Evolutionary conservation across 2,888 invertebrate genomes (phyloP).

Genomic region (Luffia ferchaultella): DNA sequence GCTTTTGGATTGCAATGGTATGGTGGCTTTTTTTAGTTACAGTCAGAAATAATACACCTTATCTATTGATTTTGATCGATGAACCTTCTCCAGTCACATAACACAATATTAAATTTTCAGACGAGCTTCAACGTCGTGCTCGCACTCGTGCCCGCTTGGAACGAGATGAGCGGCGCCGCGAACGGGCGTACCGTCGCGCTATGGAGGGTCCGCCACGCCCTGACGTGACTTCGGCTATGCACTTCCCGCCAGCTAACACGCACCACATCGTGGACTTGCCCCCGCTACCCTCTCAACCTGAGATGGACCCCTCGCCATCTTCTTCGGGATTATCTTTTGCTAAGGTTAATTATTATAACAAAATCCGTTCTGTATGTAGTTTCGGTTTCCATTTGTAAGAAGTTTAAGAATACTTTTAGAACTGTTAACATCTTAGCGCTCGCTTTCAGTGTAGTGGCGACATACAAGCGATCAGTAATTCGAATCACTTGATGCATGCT

Average conservation of each 20-base stretch:
- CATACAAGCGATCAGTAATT: no score
- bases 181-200: conserved; percentile 77
- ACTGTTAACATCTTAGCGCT: no score
- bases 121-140: conserved; percentile 76
- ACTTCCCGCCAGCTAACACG: conserved; percentile 39
- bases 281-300: conserved; percentile 10
- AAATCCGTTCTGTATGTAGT: conserved; percentile 3
- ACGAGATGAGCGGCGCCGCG: conserved; percentile 81
- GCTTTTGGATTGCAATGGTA: no score
- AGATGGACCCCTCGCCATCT: conserved; percentile 21
- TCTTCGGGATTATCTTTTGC: conserved; percentile 50
- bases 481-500: no score
- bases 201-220: conserved; percentile 72
- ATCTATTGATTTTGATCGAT: no score
- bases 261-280: conserved; percentile 3
- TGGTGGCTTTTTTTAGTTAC: no score
- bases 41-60: no score
- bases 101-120: no score
- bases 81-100: no score
- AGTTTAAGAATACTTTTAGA: background rate
- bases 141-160: conserved; percentile 74
- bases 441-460: no score
- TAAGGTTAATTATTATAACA: conserved; percentile 29
- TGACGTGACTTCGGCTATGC: conserved; percentile 65
- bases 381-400: background rate